Base-by-base conservation (phyloP, 2,888 invertebrate genomes). In the Bedellia somnulentella region DNA sequence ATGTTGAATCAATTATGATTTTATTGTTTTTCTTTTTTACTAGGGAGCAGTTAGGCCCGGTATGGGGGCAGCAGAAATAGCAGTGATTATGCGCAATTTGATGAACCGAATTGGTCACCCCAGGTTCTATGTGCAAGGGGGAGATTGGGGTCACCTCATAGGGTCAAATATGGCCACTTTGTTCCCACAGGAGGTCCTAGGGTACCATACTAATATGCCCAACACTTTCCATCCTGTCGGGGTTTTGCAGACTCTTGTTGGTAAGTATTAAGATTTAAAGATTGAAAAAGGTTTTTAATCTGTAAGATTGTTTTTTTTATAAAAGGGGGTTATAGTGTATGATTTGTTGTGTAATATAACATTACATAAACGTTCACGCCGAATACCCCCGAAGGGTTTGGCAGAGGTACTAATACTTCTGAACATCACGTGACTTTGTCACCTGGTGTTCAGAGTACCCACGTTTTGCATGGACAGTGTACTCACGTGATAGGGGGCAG, bases 41-140 rank as follows among this genome's bases (percentile, higher is more conserved):
- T 39, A 80, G 51, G 62, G 78, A 1, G 76, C 87, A 1, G 62
- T 78, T 0, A 78, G 80, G 28, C 77, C 79, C n/a, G 88, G 87
- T 4, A 49, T 80, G 1, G 78, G 78, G 0, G 40, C 64, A 0
- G 50, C 61, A 0, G 68, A 82, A 43, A 60, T 80, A 2, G 80
- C 73, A 0, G 66, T 79, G 0, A 53, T 85, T 27, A 71, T 87
- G 45, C 78, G 77, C 30, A 83, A 83, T 45, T 61, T 91, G 28
- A 89, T 90, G 89, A 46, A 70, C 8, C 68, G 86, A 3, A 51
- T 91, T 1, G 85, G 85, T 0, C 76, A 76, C 46, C 40, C 78
- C 0, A 60, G 73, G 34, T 92, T 80, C 57, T 86, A 83, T 45
- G 54, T 82, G 0, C 89, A 89, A 42, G 89, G 87, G 0, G 87